Conservation (phyloP, 2,888 invertebrate species). For the Drosophila lutescens region DNA sequence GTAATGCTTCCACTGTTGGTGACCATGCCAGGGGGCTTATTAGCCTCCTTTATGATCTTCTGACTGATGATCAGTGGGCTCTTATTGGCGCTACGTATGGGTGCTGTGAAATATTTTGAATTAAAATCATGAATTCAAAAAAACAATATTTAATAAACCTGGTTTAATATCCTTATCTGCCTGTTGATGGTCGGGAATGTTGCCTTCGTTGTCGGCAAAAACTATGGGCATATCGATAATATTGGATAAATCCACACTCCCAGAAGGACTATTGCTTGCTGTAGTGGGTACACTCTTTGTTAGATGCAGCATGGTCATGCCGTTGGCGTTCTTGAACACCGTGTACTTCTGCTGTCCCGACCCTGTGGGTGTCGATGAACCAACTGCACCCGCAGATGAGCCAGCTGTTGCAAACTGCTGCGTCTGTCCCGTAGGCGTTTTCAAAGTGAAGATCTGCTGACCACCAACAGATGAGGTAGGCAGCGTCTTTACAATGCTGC, state of each 20-base stretch:
- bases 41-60: conserved; percentile 80
- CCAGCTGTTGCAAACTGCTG: conserved; percentile 67
- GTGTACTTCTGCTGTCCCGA: conserved; percentile 81
- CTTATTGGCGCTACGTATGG: conserved; percentile 21
- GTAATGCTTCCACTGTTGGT: conserved; percentile 6
- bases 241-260: conserved; percentile 85
- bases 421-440: conserved; percentile 75
- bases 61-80: conserved; percentile 79
- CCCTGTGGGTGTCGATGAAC: conserved; percentile 16
- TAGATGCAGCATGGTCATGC: conserved; percentile 73
- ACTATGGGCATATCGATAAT: conserved; percentile 88
- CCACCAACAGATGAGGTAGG: conserved; percentile 45
- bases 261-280: conserved; percentile 20
- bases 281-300: conserved; percentile 52
- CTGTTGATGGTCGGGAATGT: conserved; percentile 63
- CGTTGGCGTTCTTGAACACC: conserved; percentile 77
- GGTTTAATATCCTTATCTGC: conserved; percentile 33
- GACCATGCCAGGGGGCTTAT: conserved; percentile 23
- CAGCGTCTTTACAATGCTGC: conserved; percentile 77
- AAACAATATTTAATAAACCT: neutral
- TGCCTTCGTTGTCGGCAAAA: conserved; percentile 87
- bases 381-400: neutral
- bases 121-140: neutral
- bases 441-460: conserved; percentile 82
- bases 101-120: neutral